phyloP scores from a whole-genome alignment of 2,113 vertebrate genomes.

The Vombatus ursinus region DNA sequence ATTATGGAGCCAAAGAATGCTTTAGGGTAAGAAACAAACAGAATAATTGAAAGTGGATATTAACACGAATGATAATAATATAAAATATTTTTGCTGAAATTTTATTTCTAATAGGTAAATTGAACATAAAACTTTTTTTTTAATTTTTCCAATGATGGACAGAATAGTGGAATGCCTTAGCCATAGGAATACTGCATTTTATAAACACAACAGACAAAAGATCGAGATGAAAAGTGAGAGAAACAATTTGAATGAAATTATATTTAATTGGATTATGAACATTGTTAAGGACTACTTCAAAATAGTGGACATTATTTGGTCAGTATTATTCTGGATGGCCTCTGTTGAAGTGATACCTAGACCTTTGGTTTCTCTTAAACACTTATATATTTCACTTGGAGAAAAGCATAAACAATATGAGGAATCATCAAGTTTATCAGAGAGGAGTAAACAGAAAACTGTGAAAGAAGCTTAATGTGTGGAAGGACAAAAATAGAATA shows the following conservation, averaged over 20 bases:
- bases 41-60: background rate
- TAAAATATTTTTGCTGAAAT: background rate
- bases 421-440: background rate
- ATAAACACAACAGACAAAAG: no score
- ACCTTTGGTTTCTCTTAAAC: background rate
- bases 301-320: background rate
- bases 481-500: no score
- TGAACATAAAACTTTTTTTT: background rate
- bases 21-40: background rate
- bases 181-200: no score
- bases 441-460: background rate
- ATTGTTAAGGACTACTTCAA: background rate
- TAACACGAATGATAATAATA: background rate
- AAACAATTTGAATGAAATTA: no score
- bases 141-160: background rate
- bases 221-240: no score
- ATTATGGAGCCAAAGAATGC: background rate
- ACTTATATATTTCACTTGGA: background rate
- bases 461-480: background rate
- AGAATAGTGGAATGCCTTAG: background rate
- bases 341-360: background rate
- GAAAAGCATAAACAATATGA: background rate
- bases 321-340: background rate
- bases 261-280: no score
- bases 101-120: background rate